Conservation (phyloP, 1,140 invertebrate genomes). For the Meloidogyne chitwoodi region DNA sequence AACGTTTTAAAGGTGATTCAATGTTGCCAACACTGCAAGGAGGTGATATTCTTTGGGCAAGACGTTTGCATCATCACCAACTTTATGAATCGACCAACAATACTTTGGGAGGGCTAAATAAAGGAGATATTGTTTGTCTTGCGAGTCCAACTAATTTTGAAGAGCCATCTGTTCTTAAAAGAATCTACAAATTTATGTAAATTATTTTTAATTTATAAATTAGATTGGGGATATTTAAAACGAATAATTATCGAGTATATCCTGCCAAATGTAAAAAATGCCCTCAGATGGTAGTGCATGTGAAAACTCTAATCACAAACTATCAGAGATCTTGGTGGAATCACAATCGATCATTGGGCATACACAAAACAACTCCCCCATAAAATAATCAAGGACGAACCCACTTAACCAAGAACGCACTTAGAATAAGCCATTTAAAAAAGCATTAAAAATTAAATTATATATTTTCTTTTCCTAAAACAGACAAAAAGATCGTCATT, state of each 20-base stretch:
- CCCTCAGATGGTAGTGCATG: neutral
- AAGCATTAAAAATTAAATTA: no score
- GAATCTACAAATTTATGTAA: neutral
- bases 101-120: neutral
- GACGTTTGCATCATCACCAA: neutral
- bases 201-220: no score
- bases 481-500: neutral
- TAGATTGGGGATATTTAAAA: neutral
- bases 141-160: neutral
- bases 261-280: neutral
- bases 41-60: constrained; percentile 10
- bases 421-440: no score
- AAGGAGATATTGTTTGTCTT: constrained; percentile 10
- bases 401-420: neutral
- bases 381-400: neutral
- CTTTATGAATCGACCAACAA: neutral
- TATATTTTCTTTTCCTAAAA: neutral
- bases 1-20: constrained; percentile 4
- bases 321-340: neutral
- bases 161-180: neutral
- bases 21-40: neutral
- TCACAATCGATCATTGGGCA: neutral
- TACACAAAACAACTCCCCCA: neutral
- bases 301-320: neutral
- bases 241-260: neutral